phyloP scores from a whole-genome alignment of 64 coral and sea anemone species.

The Anthopleura sola region DNA sequence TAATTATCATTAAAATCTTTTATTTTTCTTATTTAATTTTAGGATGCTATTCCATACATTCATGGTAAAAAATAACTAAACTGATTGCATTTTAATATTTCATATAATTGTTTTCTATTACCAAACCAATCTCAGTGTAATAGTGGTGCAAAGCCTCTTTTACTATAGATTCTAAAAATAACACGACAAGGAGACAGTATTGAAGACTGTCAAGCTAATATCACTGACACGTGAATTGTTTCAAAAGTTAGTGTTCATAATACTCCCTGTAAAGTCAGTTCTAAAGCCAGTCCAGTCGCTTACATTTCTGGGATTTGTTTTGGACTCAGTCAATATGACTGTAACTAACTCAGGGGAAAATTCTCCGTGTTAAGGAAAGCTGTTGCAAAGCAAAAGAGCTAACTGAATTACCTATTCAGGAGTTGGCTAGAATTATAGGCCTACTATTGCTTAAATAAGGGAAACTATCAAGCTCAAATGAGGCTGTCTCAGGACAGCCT shows the following conservation, averaged over 20 bases:
- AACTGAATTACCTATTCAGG: constrained; percentile 15
- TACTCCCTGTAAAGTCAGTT: constrained; percentile 36
- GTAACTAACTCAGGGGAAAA: constrained; percentile 33
- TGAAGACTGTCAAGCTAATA: constrained; percentile 38
- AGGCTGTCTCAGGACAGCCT: constrained; percentile 24
- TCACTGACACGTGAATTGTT: constrained; percentile 45
- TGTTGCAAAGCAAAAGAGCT: not conserved
- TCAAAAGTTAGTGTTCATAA: constrained; percentile 36
- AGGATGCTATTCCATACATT: no score
- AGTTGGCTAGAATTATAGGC: constrained; percentile 46
- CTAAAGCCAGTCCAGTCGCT: constrained; percentile 23
- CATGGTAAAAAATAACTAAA: no score
- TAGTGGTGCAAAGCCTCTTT: no score
- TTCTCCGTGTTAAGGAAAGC: constrained; percentile 10
- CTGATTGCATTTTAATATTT: no score
- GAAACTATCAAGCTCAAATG: constrained; percentile 31
- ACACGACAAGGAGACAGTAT: constrained; percentile 49
- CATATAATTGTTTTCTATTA: no score
- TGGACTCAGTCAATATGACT: constrained; percentile 45
- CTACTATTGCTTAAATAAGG: constrained; percentile 35
- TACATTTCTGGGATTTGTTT: constrained; percentile 34
- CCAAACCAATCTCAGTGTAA: no score
- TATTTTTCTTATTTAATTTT: no score
- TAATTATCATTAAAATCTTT: no score
- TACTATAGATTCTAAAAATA: no score